Conservation (phyloP, 2,888 invertebrate genomes). For the Cosmia pyralina region DNA sequence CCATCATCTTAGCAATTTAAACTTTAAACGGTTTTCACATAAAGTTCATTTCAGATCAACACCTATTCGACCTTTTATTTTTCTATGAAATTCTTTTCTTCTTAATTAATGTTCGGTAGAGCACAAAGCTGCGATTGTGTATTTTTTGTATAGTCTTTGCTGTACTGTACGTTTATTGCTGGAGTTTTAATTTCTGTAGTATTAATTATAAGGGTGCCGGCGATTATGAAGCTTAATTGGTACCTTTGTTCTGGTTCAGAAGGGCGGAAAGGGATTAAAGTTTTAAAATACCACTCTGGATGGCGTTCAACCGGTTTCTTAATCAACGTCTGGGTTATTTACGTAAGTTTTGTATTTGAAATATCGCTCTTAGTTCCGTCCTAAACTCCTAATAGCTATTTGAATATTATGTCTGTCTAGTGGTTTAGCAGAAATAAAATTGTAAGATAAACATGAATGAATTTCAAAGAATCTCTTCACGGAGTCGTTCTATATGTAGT, state of each 20-base stretch:
- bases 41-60: slow-evolving; percentile 68
- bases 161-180: slow-evolving; percentile 77
- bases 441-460: slow-evolving; percentile 45
- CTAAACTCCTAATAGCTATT: slow-evolving; percentile 9
- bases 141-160: slow-evolving; percentile 76
- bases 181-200: slow-evolving; percentile 85
- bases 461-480: slow-evolving; percentile 42
- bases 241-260: slow-evolving; percentile 79
- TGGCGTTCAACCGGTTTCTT: slow-evolving; percentile 69
- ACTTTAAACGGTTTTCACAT: slow-evolving; percentile 57
- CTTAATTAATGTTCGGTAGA: slow-evolving; percentile 87
- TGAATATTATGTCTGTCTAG: slow-evolving; percentile 8
- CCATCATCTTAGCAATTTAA: slow-evolving; percentile 54
- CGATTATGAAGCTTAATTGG: slow-evolving; percentile 85
- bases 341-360: slow-evolving; percentile 42
- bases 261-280: slow-evolving; percentile 76
- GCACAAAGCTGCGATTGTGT: slow-evolving; percentile 85
- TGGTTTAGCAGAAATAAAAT: slow-evolving; percentile 33
- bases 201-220: slow-evolving; percentile 85
- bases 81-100: slow-evolving; percentile 75
- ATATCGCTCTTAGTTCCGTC: slow-evolving; percentile 13
- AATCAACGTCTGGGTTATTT: slow-evolving; percentile 59
- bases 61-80: slow-evolving; percentile 71
- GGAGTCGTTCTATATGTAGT: slow-evolving; percentile 4
- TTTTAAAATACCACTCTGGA: slow-evolving; percentile 74